Evolutionary conservation across 2,113 vertebrate species (phyloP), one percentile per base, ranked within the genome.

Genomic region (Melospiza melodia): DNA sequence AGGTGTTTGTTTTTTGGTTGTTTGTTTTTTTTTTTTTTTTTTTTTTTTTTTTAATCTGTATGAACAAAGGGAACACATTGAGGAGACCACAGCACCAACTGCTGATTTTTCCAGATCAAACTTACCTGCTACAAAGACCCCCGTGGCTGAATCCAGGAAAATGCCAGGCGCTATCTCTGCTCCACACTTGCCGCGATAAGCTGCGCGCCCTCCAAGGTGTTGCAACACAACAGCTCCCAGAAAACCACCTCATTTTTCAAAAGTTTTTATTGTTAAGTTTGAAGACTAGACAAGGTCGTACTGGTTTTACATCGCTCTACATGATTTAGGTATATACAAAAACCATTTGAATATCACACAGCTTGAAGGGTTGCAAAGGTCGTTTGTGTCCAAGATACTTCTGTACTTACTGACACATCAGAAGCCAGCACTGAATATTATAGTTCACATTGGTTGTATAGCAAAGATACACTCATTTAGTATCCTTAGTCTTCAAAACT

Each of bases 251-350:
- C 67, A 92, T 97, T 98, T 98, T 98, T 98, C 95, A 97, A 98
- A 98, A 98, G 95, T 98, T 98, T 98, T 98, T 98, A 98, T 98
- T 98, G 98, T 95, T 98, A 98, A 98, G 96, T 98, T 98, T 98
- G 96, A 98, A 98, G 98, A 98, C 97, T 98, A 97, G 98, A 98
- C 98, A 98, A 97, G 97, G 95, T 98, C 85, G 97, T 98, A 98
- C 98, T 97, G 96, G 94, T 97, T 98, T 98, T 98, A 98, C 98
- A 98, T 98, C 79, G 81, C 97, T 96, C 98, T 98, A 98, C 97
- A 94, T 98, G 96, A 97, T 97, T 98, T 97, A 97, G 96, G 93
- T 98, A 98, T 98, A 98, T 98, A 98, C 97, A 98, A 98, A 98
- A 98, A 97, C 97, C 97, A 98, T 96, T 96, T 89, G 90, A 97